Conservation (phyloP, 2,113 vertebrate species). For the Anhinga anhinga region DNA sequence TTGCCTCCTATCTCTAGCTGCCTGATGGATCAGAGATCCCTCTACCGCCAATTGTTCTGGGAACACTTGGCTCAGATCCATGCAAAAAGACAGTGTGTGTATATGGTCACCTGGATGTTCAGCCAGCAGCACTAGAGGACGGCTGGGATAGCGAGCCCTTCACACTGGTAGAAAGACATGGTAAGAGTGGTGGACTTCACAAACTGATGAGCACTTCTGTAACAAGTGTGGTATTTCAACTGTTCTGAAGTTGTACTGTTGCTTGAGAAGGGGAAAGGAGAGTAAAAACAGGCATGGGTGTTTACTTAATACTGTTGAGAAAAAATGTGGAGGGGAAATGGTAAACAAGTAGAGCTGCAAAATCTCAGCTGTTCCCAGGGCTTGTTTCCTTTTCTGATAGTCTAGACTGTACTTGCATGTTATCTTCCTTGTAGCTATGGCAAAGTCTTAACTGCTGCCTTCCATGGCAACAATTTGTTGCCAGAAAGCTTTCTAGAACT, state of each 20-base stretch:
- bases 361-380: background rate
- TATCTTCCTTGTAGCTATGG: background rate
- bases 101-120: constrained; percentile 95
- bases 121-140: constrained; percentile 86
- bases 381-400: background rate
- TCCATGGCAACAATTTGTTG: background rate
- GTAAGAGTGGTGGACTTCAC: constrained; percentile 66
- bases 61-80: constrained; percentile 85
- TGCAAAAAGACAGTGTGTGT: constrained; percentile 92
- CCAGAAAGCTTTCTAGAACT: background rate
- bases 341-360: background rate
- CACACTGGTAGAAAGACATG: constrained; percentile 89
- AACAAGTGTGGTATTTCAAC: background rate
- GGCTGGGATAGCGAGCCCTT: constrained; percentile 97
- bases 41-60: constrained; percentile 90
- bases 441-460: background rate
- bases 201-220: background rate
- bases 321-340: background rate
- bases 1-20: constrained; percentile 71
- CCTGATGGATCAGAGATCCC: constrained; percentile 88
- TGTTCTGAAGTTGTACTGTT: background rate
- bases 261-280: background rate
- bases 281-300: background rate
- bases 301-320: background rate
- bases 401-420: background rate